Conservation (phyloP, 2,888 invertebrate species). For the Pseudanteris insignis region DNA sequence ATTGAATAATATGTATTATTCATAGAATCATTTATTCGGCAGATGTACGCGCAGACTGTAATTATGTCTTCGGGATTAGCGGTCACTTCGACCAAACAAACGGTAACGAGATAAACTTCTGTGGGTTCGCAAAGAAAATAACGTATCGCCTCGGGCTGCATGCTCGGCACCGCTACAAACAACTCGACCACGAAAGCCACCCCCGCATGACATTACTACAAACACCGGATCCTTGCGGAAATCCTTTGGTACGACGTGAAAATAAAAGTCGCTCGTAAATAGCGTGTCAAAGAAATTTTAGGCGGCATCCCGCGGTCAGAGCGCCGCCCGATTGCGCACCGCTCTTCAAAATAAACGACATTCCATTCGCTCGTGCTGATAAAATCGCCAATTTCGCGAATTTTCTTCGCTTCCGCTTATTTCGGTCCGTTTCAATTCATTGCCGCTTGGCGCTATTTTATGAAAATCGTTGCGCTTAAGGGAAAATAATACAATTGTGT, state of each 20-base stretch:
- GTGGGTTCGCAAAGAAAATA: constrained; percentile 53
- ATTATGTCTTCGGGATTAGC: constrained; percentile 44
- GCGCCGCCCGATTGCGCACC: constrained; percentile 14
- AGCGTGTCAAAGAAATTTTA: constrained; percentile 42
- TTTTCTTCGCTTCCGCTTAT: constrained; percentile 8
- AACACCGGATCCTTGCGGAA: constrained; percentile 34
- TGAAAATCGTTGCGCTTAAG: constrained; percentile 15
- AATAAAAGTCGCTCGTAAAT: constrained; percentile 37
- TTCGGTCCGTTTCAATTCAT: not conserved
- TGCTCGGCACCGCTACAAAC: constrained; percentile 49
- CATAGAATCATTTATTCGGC: constrained; percentile 44
- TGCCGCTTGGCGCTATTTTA: constrained; percentile 10
- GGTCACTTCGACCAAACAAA: constrained; percentile 50
- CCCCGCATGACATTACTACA: constrained; percentile 31
- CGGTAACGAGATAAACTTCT: constrained; percentile 53
- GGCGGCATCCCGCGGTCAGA: constrained; percentile 5
- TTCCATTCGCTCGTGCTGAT: constrained; percentile 22
- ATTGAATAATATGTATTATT: constrained; percentile 43
- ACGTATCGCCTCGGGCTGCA: constrained; percentile 39
- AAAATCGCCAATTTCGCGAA: constrained; percentile 36
- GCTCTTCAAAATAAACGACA: constrained; percentile 16
- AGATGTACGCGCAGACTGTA: constrained; percentile 31
- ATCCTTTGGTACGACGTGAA: constrained; percentile 17
- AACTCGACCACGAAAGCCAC: too few species aligned
- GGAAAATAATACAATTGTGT: constrained; percentile 20